A percentile compares a stretch with the other conserved stretches of the same genome.
Conservation (phyloP, 2,797 vertebrate species). For the Psittacula echo region DNA sequence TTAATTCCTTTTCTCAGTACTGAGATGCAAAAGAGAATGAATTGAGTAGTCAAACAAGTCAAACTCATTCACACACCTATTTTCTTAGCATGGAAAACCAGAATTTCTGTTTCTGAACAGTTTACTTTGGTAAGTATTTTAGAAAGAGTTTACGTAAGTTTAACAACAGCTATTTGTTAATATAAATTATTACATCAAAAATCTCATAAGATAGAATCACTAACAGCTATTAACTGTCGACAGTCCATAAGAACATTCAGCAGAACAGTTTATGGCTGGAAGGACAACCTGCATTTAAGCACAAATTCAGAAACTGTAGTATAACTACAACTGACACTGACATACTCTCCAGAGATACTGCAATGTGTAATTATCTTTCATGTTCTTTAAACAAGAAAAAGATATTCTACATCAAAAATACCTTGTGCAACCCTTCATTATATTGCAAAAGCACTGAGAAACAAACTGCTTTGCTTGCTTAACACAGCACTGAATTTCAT, state of each 20-base stretch:
- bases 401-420: not conserved
- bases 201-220: not conserved
- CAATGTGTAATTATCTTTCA: rapidly evolving
- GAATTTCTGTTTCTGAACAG: not conserved
- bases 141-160: not conserved
- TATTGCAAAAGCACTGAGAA: not conserved
- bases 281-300: not conserved
- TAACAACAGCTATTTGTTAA: not conserved
- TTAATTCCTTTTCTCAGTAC: not conserved
- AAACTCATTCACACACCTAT: not conserved
- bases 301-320: not conserved
- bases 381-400: not conserved
- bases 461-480: not conserved
- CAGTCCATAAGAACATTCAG: not conserved
- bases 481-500: not conserved
- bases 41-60: not conserved
- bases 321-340: not conserved
- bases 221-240: not conserved
- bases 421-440: not conserved
- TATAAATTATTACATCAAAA: not conserved
- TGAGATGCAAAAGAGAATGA: not conserved
- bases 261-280: not conserved
- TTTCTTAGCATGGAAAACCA: not conserved
- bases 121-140: not conserved
- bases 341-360: not conserved